Evolutionary conservation across 2,797 vertebrate species (phyloP), one percentile per base, ranked within the genome.

Genomic region (Nasua narica): DNA sequence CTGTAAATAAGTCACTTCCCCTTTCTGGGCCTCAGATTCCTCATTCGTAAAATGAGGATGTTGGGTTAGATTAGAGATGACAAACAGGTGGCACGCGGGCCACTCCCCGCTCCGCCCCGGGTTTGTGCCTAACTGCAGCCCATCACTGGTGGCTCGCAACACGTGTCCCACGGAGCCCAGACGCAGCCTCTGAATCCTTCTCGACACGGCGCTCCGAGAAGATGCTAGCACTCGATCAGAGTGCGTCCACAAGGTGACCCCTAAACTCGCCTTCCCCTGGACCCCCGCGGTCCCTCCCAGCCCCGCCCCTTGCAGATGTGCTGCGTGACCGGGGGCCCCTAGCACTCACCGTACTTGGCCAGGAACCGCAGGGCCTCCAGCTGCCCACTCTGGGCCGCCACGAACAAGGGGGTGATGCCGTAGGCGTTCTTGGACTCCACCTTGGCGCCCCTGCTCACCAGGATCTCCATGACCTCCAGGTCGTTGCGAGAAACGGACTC

Each of bases 331-430:
- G 19, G 67, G 50, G 14, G 19, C 43, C 19, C 79, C 37, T 0
- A 3, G 56, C 58, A 97, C 97, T 97, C 98, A 99, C 99, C 99
- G 77, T 99, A 99, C 90, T 97, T 98, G 89, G 99, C 99, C 13
- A 99, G 99, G 98, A 99, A 99, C 62, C 98, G 92, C 96, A 99
- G 84, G 16, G 99, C 99, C 54, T 98, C 99, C 96, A 99, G 74
- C 92, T 99, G 99, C 94, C 99, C 99, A 13, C 98, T 99, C 97
- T 99, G 99, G 77, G 99, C 99, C 0, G 99, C 99, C 94, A 99
- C 99, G 92, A 99, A 99, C 50, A 99, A 99, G 0, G 99, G 99
- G 18, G 99, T 99, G 97, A 99, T 98, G 97, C 99, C 99, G 0
- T 99, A 99, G 82, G 99, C 98, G 0, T 99, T 99, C 46, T 99